Evolutionary conservation across 2,888 invertebrate species (phyloP).

Genomic region (Drosophila formosana): DNA sequence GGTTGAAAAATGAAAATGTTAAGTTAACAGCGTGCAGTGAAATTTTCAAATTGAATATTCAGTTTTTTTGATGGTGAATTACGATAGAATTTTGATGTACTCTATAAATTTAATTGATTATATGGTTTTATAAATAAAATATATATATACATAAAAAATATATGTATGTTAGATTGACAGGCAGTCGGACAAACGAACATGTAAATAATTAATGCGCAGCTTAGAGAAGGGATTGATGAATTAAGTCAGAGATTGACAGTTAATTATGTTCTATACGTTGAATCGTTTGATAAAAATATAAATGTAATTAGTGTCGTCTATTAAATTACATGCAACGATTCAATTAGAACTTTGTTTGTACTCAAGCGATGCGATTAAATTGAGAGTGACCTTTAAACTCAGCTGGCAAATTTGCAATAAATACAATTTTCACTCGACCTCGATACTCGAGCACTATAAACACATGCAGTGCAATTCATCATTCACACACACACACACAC

Average conservation of each 20-base stretch:
- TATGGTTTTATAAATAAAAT: not conserved
- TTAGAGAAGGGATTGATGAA: not conserved
- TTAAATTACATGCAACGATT: conserved; percentile 4
- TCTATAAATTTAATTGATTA: not conserved
- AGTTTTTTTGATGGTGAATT: no score
- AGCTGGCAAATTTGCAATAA: conserved; percentile 59
- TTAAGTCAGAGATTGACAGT: not conserved
- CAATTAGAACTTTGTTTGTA: conserved; percentile 1
- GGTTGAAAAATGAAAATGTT: conserved; percentile 30
- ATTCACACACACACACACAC: conserved; percentile 47
- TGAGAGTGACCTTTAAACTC: conserved; percentile 61
- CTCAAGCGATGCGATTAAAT: conserved; percentile 25
- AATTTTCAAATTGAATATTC: not conserved
- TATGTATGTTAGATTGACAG: not conserved
- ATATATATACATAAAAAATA: not conserved
- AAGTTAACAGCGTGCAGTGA: conserved; percentile 18
- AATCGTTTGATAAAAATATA: not conserved
- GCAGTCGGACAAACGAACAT: no score
- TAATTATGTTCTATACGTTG: not conserved
- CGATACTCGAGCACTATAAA: conserved; percentile 30
- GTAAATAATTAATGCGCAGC: not conserved
- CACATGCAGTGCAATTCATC: conserved; percentile 73
- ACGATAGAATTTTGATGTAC: no score
- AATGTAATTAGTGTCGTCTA: conserved; percentile 1
- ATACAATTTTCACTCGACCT: conserved; percentile 55